Base-by-base conservation (phyloP, 1,140 invertebrate genomes). In the Phortica variegata region DNA sequence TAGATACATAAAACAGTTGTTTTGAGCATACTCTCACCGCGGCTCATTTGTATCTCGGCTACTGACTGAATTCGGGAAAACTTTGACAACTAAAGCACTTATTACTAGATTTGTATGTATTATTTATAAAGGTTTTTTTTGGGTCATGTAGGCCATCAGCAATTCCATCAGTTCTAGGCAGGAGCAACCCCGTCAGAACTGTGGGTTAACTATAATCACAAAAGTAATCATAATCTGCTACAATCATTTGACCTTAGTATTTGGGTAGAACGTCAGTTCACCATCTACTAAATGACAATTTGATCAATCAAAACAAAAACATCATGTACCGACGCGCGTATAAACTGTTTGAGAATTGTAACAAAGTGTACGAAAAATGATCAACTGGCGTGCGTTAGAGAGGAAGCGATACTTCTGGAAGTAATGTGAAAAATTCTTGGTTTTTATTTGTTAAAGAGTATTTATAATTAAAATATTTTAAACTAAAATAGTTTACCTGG, bases 261-360 rank as follows among this genome's bases (percentile, higher is more conserved):
- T 68, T 70, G 70, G 70, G 69, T 73, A 73, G 70, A 73, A 70
- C 70, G 69, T 73, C 70, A 73, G 70, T 73, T 58, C 60, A 73
- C 65, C 62, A 13, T n/a, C 54, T 65, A 73, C 70, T 63, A 73
- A 29, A 73, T 73, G 70, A 73, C 70, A 73, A 73, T 51, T 49
- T 48, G 3, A 10, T 6, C 12, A 43, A 21, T 2, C 8, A 8
- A 10, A 43, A 33, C 10, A 10, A 12, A 9, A 38, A 38, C 2
- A 26, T 21, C 40, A 21, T 12, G 16, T 20, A 10, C 7, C 2
- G 16, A 32, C 20, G 26, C 4, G 0, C 9, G 2, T 18, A 39
- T 47, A 17, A 47, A 47, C 21, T 19, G 17, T 16, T 15, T 52
- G 50, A 33, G 50, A 47, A 52, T 43, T 43, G 26, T 23, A 23